Evolutionary conservation across 2,797 vertebrate species (phyloP).

Genomic region (Cirrhinus molitorella): DNA sequence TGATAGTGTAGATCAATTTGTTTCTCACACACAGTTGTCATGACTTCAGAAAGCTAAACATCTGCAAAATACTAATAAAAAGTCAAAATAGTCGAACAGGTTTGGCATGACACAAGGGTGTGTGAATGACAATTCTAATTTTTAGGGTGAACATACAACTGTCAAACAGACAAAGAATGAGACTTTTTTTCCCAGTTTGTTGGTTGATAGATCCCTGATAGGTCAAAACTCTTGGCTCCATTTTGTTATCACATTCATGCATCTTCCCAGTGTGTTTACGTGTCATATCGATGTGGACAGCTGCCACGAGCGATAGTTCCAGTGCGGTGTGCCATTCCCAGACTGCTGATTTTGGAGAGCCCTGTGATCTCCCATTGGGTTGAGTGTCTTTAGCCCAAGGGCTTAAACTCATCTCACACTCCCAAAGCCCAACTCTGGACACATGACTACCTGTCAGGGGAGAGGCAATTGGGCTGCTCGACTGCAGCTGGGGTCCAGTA

Average conservation of each 20-base stretch:
- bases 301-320: conserved; percentile 53
- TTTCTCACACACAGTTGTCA: neutral
- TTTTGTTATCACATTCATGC: conserved; percentile 38
- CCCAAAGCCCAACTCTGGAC: conserved; percentile 57
- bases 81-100: neutral
- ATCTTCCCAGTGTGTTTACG: conserved; percentile 47
- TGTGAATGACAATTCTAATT: neutral
- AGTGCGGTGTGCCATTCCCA: conserved; percentile 54
- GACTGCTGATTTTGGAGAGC: conserved; percentile 60
- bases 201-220: conserved; percentile 32
- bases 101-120: neutral
- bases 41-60: neutral
- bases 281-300: conserved; percentile 64
- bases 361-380: conserved; percentile 65
- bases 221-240: conserved; percentile 46
- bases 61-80: neutral
- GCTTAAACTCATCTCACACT: conserved; percentile 65
- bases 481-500: conserved; percentile 61
- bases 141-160: neutral
- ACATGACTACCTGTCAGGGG: conserved; percentile 60
- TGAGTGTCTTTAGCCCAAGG: conserved; percentile 66
- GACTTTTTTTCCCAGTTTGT: neutral
- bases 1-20: too few species aligned
- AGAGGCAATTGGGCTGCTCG: conserved; percentile 55
- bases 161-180: neutral